Evolutionary conservation across 2,113 vertebrate genomes (phyloP).

Genomic region (Passer domesticus): DNA sequence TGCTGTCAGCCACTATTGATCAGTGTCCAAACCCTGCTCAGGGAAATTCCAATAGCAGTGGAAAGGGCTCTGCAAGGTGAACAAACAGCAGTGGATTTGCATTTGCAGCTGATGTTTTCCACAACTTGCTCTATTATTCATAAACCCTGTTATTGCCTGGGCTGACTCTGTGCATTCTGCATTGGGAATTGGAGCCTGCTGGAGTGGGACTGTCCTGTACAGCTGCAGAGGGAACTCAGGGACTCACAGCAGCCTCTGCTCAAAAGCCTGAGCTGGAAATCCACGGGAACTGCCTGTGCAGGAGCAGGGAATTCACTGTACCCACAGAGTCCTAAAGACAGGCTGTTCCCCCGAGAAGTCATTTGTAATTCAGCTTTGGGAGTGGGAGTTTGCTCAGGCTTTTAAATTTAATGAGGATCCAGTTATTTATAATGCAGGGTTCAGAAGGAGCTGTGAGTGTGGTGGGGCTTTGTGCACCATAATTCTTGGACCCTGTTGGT

Average conservation of each 20-base stretch:
- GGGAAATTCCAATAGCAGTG: no score
- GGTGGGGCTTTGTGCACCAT: background rate
- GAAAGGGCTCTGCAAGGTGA: background rate
- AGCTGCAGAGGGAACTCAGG: background rate
- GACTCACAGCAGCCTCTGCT: background rate
- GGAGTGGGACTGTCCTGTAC: background rate
- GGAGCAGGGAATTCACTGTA: background rate
- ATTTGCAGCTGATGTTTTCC: background rate
- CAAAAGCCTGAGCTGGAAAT: background rate
- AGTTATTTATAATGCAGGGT: background rate
- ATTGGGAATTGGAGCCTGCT: background rate
- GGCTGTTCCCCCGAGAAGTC: background rate
- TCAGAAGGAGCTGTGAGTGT: background rate
- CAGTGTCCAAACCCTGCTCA: background rate
- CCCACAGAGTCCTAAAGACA: background rate
- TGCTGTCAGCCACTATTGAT: background rate
- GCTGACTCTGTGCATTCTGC: background rate
- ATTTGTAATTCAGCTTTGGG: background rate
- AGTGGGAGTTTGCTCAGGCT: background rate
- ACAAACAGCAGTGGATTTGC: background rate
- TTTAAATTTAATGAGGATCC: background rate
- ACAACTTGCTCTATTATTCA: background rate
- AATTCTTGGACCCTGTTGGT: background rate
- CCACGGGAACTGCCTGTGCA: background rate
- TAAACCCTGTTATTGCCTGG: background rate